Evolutionary conservation across 2,113 vertebrate genomes (phyloP).

Genomic region (Elephas maximus): DNA sequence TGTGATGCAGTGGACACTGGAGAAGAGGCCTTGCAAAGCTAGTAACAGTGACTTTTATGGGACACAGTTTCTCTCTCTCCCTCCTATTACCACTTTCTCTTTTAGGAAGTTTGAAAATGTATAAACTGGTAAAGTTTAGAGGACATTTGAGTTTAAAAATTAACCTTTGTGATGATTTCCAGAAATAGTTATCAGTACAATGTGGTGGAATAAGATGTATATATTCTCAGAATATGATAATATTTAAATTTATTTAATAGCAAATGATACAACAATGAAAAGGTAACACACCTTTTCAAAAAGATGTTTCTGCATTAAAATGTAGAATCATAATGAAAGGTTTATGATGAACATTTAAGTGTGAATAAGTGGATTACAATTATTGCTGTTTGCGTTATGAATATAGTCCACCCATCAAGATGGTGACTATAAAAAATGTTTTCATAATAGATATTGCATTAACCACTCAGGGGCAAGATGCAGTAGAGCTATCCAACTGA

Average conservation of each 20-base stretch:
- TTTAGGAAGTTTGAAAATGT: background rate
- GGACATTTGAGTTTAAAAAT: background rate
- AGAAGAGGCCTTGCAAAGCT: background rate
- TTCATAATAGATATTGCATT: background rate
- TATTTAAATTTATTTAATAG: background rate
- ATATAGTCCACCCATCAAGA: background rate
- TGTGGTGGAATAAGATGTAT: background rate
- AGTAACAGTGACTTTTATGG: background rate
- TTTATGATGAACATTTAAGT: background rate
- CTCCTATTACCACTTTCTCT: background rate
- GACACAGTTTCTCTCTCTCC: background rate
- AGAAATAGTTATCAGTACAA: background rate
- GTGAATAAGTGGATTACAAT: background rate
- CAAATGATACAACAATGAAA: background rate
- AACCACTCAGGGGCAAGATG: background rate
- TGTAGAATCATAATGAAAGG: background rate
- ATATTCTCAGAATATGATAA: slow-evolving; percentile 26
- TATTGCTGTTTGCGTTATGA: background rate
- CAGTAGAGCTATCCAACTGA: background rate
- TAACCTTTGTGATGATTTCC: background rate
- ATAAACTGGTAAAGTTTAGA: background rate
- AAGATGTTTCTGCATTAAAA: background rate
- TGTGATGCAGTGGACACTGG: background rate
- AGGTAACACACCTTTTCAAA: background rate
- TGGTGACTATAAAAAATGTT: slow-evolving; percentile 19